Conservation (phyloP, 2,113 vertebrate species). For the Baryphthengus martii region DNA sequence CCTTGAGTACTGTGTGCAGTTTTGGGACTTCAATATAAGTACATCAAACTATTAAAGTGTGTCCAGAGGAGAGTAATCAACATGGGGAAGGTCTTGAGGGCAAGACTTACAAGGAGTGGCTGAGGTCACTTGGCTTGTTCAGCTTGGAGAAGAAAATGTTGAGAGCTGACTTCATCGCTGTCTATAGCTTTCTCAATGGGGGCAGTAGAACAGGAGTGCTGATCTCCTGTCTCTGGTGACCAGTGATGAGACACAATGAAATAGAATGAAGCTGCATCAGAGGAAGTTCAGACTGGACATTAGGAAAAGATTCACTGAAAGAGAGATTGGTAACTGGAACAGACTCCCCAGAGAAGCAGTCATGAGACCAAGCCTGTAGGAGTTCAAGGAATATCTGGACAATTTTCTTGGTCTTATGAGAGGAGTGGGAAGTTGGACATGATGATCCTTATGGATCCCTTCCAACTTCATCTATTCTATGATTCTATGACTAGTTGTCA, state of each 20-base stretch:
- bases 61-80: background rate
- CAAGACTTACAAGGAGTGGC: background rate
- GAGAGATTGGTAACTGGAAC: background rate
- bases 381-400: background rate
- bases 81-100: rapidly evolving
- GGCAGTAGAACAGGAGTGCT: background rate
- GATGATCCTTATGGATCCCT: background rate
- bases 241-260: rapidly evolving
- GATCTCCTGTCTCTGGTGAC: background rate
- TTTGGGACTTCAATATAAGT: background rate
- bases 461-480: background rate
- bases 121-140: background rate
- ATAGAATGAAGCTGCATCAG: background rate
- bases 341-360: background rate
- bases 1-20: background rate
- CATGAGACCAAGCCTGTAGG: background rate
- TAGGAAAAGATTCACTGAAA: background rate
- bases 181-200: background rate
- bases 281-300: background rate
- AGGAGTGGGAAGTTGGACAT: background rate
- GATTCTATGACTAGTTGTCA: background rate
- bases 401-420: background rate
- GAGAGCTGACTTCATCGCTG: background rate
- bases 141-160: background rate
- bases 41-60: background rate